phyloP scores from a whole-genome alignment of 2,113 vertebrate species.

The Craseonycteris thonglongyai region DNA sequence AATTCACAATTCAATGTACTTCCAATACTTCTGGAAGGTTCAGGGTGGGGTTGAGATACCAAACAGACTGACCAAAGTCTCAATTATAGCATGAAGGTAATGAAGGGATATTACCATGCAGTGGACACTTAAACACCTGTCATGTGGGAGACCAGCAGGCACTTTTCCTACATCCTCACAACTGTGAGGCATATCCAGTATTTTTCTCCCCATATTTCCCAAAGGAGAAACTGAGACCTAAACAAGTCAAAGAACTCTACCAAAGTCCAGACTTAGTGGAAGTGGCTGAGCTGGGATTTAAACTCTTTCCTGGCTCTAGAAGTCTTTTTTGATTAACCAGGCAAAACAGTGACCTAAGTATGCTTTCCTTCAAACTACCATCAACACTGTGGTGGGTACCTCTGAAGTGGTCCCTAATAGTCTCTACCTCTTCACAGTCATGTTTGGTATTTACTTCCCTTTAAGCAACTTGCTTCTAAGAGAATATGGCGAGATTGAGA shows the following conservation, averaged over 20 bases:
- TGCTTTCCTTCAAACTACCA: not conserved
- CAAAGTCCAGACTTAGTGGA: not conserved
- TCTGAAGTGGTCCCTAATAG: not conserved
- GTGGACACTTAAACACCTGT: not conserved
- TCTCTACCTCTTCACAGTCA: not conserved
- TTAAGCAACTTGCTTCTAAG: not conserved
- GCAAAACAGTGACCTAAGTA: not conserved
- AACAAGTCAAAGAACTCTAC: not conserved
- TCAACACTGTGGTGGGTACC: not conserved
- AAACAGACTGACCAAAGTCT: not conserved
- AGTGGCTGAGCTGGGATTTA: not conserved
- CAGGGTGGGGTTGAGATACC: not conserved
- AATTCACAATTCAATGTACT: not conserved
- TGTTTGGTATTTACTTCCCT: not conserved
- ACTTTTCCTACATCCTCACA: not conserved
- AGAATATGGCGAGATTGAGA: not conserved
- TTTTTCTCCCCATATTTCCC: not conserved
- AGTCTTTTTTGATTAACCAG: not conserved
- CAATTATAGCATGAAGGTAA: not conserved
- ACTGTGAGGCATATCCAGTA: not conserved
- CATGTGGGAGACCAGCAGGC: not conserved
- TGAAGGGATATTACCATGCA: not conserved
- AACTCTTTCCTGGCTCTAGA: not conserved
- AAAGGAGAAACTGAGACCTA: not conserved
- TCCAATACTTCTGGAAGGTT: not conserved